These are phyloP conservation scores for Carassius gibelio DNA, from an alignment of 2,113 vertebrate species.

Conservation along the genomic window DNA sequence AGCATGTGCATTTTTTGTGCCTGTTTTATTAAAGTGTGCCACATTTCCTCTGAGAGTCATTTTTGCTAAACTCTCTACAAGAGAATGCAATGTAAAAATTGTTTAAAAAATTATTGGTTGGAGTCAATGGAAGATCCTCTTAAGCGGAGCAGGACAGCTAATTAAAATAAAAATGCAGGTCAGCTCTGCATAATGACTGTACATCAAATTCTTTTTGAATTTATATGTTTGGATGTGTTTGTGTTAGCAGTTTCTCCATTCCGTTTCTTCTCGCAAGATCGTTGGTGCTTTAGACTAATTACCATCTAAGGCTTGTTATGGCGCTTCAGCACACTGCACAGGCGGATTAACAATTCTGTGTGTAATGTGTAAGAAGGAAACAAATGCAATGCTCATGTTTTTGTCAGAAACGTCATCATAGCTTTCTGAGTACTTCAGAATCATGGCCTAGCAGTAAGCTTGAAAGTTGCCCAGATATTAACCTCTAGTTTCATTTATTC, in stretches of 20 bases:
- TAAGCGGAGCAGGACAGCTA: constrained; percentile 53
- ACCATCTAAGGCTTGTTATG: constrained; percentile 12
- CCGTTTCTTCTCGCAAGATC: neutral
- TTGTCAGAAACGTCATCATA: neutral
- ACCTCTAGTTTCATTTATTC: neutral
- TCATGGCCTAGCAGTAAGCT: neutral
- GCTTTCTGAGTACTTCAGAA: neutral
- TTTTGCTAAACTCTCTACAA: constrained; percentile 16
- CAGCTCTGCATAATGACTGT: constrained; percentile 56
- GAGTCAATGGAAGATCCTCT: constrained; percentile 39
- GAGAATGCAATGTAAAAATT: constrained; percentile 18
- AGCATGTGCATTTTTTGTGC: neutral
- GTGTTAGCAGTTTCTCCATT: constrained; percentile 12
- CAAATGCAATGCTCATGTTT: neutral
- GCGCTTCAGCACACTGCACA: neutral
- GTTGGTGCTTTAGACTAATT: constrained; percentile 1
- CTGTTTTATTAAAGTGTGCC: neutral
- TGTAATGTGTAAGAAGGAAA: neutral
- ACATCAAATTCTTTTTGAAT: constrained; percentile 44
- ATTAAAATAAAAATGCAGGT: constrained; percentile 62
- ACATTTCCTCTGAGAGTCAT: constrained; percentile 41
- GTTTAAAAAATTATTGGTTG: no score
- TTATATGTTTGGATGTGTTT: constrained; percentile 7
- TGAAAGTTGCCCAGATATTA: neutral
- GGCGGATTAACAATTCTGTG: neutral